A percentile compares a stretch with the other conserved stretches of the same genome.
phyloP scores from a whole-genome alignment of 1,140 invertebrate species.

The Aricia agestis region DNA sequence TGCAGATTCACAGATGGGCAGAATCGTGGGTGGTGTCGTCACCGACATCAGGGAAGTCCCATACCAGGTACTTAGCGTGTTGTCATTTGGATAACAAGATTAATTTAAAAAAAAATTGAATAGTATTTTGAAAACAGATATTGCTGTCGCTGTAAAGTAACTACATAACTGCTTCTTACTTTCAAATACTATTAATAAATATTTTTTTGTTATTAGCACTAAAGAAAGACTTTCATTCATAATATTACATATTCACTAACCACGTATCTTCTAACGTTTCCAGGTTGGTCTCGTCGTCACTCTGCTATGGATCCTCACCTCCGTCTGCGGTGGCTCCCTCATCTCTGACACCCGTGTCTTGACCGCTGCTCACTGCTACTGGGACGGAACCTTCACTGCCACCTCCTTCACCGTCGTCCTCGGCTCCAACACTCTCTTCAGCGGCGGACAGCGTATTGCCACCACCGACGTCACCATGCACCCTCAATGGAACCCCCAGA shows the following conservation, averaged over 20 bases:
- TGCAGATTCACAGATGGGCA: slow-evolving; percentile 10
- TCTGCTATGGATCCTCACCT: slow-evolving; percentile 35
- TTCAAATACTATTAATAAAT: no score
- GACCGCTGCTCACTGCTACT: slow-evolving; percentile 48
- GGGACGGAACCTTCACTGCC: slow-evolving; percentile 34
- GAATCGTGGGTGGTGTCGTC: slow-evolving; percentile 40
- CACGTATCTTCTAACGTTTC: slow-evolving; percentile 18
- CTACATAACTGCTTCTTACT: no score
- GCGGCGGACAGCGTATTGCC: slow-evolving; percentile 35
- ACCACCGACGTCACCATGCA: slow-evolving; percentile 39
- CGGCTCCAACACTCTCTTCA: slow-evolving; percentile 43
- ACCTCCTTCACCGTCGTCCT: slow-evolving; percentile 38
- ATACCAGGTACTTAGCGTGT: slow-evolving; percentile 38
- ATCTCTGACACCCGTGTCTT: slow-evolving; percentile 39
- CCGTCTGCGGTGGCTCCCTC: slow-evolving; percentile 43
- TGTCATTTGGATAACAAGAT: no score
- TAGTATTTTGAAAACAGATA: no score
- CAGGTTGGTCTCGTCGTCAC: slow-evolving; percentile 47
- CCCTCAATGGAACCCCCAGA: slow-evolving; percentile 36
- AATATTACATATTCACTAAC: neutral
- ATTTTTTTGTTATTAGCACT: no score
- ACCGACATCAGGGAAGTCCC: slow-evolving; percentile 40
- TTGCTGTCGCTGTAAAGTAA: no score
- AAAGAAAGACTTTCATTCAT: no score
- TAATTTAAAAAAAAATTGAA: no score